Evolutionary conservation across 1,140 invertebrate genomes (phyloP).

Genomic region (Holcopasites calliopsidis): DNA sequence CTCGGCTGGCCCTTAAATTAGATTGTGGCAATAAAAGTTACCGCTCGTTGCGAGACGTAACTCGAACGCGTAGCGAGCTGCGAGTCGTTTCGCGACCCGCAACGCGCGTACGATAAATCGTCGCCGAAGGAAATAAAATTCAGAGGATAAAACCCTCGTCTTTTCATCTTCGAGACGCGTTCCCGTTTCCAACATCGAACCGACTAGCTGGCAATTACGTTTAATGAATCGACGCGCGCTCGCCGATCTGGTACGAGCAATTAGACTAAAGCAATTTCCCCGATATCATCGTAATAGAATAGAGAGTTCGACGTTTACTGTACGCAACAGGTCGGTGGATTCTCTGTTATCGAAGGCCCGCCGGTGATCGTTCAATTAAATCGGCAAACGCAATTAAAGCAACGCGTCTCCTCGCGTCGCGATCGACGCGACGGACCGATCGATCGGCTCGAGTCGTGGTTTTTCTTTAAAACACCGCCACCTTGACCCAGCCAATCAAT

Average conservation of each 20-base stretch:
- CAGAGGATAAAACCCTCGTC: not conserved
- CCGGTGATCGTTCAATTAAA: not conserved
- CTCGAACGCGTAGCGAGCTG: not conserved
- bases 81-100: constrained; percentile 1
- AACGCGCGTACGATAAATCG: not conserved
- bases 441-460: not conserved
- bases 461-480: constrained; percentile 10
- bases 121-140: not conserved
- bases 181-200: too few relatives aligned
- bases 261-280: not conserved
- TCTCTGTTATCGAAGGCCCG: constrained; percentile 7
- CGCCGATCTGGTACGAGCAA: not conserved
- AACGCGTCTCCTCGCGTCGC: constrained; percentile 18
- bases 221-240: constrained; percentile 12
- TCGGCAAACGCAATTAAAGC: constrained; percentile 10
- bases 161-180: not conserved
- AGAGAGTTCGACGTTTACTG: not conserved
- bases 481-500: constrained; percentile 48
- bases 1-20: constrained; percentile 20
- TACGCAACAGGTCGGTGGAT: not conserved
- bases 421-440: too few relatives aligned
- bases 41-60: not conserved
- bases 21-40: constrained; percentile 23
- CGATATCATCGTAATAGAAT: not conserved
- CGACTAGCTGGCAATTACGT: not conserved